Conservation (phyloP, 2,888 invertebrate genomes). For the Athripsodes cinereus region DNA sequence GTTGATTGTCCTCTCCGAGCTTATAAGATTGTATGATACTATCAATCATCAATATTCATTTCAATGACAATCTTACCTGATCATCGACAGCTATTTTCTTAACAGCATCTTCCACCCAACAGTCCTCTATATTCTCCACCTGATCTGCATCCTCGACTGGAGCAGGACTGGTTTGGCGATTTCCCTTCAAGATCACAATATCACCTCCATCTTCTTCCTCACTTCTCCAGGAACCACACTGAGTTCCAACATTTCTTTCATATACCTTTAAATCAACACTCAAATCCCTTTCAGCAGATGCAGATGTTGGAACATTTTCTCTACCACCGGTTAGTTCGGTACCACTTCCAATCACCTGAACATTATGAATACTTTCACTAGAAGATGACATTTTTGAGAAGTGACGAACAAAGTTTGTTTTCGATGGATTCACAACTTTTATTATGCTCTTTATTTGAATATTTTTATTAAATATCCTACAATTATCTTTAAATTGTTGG, state of each 20-base stretch:
- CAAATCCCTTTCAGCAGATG: not conserved
- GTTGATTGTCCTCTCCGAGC: too few relatives aligned
- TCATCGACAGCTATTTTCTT: not conserved
- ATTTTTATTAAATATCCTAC: too few relatives aligned
- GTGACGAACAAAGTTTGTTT: too few relatives aligned
- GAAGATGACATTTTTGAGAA: too few relatives aligned
- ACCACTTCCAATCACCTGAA: not conserved
- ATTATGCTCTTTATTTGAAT: too few relatives aligned
- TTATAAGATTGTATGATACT: too few relatives aligned
- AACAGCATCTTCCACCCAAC: slow-evolving; percentile 36
- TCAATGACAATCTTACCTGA: too few relatives aligned
- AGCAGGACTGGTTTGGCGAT: slow-evolving; percentile 42
- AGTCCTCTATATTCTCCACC: slow-evolving; percentile 47
- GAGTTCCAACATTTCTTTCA: slow-evolving; percentile 43
- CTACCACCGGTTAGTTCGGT: not conserved
- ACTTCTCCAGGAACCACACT: slow-evolving; percentile 49
- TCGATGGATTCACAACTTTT: too few relatives aligned
- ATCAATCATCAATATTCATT: too few relatives aligned
- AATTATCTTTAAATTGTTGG: too few relatives aligned
- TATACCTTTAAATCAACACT: not conserved
- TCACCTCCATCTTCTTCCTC: slow-evolving; percentile 46
- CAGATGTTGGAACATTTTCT: not conserved
- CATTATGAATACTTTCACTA: too few relatives aligned
- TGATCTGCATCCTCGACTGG: slow-evolving; percentile 40
- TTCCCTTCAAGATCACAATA: slow-evolving; percentile 40